Conservation (phyloP, 2,888 invertebrate genomes). For the Sturmia bella region DNA sequence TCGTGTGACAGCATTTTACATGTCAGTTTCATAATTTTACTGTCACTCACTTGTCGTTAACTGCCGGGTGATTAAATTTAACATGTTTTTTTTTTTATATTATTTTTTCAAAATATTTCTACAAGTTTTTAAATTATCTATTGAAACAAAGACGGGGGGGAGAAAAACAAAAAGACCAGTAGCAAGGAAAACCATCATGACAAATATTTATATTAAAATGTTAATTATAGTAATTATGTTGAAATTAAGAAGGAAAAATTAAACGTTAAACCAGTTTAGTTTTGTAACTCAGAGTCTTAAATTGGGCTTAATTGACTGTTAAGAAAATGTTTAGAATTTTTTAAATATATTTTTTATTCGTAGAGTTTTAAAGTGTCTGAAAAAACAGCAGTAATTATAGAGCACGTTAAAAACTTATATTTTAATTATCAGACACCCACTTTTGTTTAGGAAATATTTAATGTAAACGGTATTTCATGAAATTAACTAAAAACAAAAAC, state of each 20-base stretch:
- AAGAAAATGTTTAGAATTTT: too few species aligned
- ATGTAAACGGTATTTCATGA: too few species aligned
- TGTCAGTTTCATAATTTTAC: constrained; percentile 33
- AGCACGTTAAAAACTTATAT: too few species aligned
- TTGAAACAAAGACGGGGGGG: too few species aligned
- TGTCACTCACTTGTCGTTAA: constrained; percentile 34
- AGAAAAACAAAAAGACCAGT: neutral
- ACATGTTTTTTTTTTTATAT: neutral
- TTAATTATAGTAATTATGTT: constrained; percentile 24
- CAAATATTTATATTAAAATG: constrained; percentile 8
- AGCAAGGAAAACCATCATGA: constrained; percentile 1
- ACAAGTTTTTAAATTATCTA: neutral
- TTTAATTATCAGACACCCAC: too few species aligned
- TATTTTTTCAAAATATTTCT: neutral
- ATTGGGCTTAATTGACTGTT: too few species aligned
- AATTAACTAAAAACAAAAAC: too few species aligned
- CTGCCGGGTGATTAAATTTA: constrained; percentile 43
- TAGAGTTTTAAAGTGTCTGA: too few species aligned
- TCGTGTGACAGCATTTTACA: neutral
- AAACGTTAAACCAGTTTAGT: neutral
- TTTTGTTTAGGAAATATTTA: too few species aligned
- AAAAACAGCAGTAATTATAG: too few species aligned
- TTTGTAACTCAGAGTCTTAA: neutral
- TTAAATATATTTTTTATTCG: too few species aligned
- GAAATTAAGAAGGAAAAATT: neutral